Base-by-base conservation (phyloP, 1,140 invertebrate genomes). In the Triops cancriformis region DNA sequence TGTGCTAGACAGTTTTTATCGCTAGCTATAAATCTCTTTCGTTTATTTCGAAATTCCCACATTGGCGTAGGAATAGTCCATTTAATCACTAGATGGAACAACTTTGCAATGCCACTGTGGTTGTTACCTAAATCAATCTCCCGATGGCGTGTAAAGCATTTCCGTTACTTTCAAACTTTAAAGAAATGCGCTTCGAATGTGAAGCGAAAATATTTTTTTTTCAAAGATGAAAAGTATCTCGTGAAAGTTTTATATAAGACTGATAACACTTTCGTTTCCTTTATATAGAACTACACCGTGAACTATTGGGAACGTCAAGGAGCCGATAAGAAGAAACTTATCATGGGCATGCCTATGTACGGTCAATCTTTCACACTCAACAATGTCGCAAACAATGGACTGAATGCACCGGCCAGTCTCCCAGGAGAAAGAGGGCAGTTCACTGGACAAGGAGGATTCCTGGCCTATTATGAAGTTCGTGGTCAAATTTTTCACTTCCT, bases 331-430 rank as follows among this genome's bases (percentile, higher is more conserved):
- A 88, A 90, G 26, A 96, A 93, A 80, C 87, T 96, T 18, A 89
- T 95, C 0, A 91, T 96, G 90, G 94, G 94, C 75, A 92, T 96
- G 88, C 94, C 94, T 1, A 83, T 94, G n/a, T 97, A 96, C 82
- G 94, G 94, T 0, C 93, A 95, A 83, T 90, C 92, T 1, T 96
- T 96, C 82, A 90, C 90, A 0, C 83, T 93, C 26, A 83, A 85
- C 42, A 88, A 90, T 75, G 82, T 87, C 37, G 87, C 86, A 27
- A 87, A 89, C 18, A 88, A 90, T 81, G 91, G 89, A 0, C 82
- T 95, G 1, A 93, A 94, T 82, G 87, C 90, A 0, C 90, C 90
- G 26, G 92, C 93, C 0, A 88, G 90, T 80, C 91, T 91, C 9
- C 91, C 92, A 18, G 92, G 92, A 51, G 87, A 92, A 82, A 90